Evolutionary conservation across 2,888 invertebrate species (phyloP).

Genomic region (Lithosia quadra): DNA sequence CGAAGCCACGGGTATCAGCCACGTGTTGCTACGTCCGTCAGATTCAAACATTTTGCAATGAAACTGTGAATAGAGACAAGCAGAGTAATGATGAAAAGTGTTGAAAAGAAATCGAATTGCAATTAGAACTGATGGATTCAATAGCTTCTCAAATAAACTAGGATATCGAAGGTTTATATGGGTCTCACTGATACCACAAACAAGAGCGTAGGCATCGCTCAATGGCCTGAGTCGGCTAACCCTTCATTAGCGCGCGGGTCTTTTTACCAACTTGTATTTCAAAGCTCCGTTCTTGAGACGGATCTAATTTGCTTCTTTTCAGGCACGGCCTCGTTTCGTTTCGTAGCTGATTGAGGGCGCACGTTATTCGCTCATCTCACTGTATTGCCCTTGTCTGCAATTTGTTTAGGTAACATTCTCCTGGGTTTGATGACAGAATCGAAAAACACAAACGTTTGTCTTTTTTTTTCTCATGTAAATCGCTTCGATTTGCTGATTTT

Average conservation of each 20-base stretch:
- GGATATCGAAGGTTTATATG: slow-evolving; percentile 36
- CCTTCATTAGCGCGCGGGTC: slow-evolving; percentile 78
- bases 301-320: slow-evolving; percentile 85
- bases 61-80: neutral
- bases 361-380: slow-evolving; percentile 70
- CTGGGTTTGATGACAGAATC: slow-evolving; percentile 54
- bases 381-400: slow-evolving; percentile 66
- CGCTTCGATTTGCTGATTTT: slow-evolving; percentile 39
- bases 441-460: slow-evolving; percentile 42
- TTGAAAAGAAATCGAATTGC: neutral
- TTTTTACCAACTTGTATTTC: slow-evolving; percentile 71
- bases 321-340: slow-evolving; percentile 72
- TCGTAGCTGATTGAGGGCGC: slow-evolving; percentile 70
- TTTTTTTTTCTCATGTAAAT: slow-evolving; percentile 39
- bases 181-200: slow-evolving; percentile 27
- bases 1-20: too few relatives aligned
- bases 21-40: too few relatives aligned
- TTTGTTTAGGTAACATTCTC: slow-evolving; percentile 68
- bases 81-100: neutral
- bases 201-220: slow-evolving; percentile 35
- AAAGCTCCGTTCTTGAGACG: slow-evolving; percentile 79
- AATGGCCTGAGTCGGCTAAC: slow-evolving; percentile 59
- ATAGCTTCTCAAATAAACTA: slow-evolving; percentile 28
- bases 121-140: neutral
- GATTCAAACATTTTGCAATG: neutral